Conservation (phyloP, 2,888 invertebrate species). For the Melinopterus prodromus region DNA sequence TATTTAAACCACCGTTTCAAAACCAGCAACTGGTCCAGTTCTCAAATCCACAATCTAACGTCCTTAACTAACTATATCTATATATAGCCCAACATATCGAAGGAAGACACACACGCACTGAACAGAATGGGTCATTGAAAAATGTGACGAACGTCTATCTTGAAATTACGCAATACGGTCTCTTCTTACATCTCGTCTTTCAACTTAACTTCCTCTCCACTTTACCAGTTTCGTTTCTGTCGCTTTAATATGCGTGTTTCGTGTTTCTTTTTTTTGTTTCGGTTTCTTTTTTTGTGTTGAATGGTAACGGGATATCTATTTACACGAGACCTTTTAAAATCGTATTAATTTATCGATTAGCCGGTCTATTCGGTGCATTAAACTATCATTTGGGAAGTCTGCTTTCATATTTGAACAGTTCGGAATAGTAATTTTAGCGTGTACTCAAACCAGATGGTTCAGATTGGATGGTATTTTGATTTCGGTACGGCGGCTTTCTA, state of each 20-base stretch:
- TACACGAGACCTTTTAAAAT: not conserved
- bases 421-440: not conserved
- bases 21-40: not conserved
- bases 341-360: not conserved
- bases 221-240: not conserved
- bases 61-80: not conserved
- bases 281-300: not conserved
- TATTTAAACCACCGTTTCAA: not conserved
- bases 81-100: not conserved
- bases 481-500: not conserved
- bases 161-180: not conserved
- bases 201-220: not conserved
- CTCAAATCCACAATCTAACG: not conserved
- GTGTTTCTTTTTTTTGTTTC: not conserved
- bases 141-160: not conserved
- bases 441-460: not conserved
- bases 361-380: not conserved
- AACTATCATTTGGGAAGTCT: not conserved
- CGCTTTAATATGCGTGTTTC: not conserved
- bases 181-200: conserved; percentile 4
- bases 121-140: not conserved
- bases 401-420: not conserved
- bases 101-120: not conserved
- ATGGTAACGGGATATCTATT: not conserved
- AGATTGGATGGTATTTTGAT: not conserved